Base-by-base conservation (phyloP, 2,888 invertebrate species). In the Amblyteles armatorius region DNA sequence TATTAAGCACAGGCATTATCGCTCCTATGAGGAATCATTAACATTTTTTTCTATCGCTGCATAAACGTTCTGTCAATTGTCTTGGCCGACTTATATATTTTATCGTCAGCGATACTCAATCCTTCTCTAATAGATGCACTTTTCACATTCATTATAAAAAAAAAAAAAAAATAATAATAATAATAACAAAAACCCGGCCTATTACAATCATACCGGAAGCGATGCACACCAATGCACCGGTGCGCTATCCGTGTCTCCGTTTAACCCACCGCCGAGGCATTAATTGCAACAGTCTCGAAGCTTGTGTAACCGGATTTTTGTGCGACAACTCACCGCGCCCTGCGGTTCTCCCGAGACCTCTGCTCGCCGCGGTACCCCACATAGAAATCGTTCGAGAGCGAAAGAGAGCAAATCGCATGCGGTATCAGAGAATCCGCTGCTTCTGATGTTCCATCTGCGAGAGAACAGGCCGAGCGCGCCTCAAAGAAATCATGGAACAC, bases 401-500 rank as follows among this genome's bases (percentile, higher is more conserved):
- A 63, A 29, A 72, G 22, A 16, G 29, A 19, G 67, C 26, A 55
- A 26, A 80, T 52, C 50, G 36, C 40, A 36, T 71, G 36, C 68
- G 44, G 60, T 67, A 67, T 44, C 63, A 19, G 65, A 84, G 74
- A 73, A 79, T 84, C 81, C 36, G 60, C 63, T 67, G 80, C 52
- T 74, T 65, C 68, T 52, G 57, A 33, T 71, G 55, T 67, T 80
- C 48, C 60, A 44, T 67, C 72, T 68, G 67, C 71, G 60, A 71
- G 48, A 74, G 52, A 73, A 71, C 68, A 79, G 57, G 67, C 48
- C n/a, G 13, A 68, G 63, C 72, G 74, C 16, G 52, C 26, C 78
- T 74, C 67, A 78, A 85, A 79, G 79, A 87, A 85, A 85, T 82
- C 72, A 73, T 85, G 74, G 40, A 63, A 82, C 82, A 84, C 84